A percentile compares a stretch with the other conserved stretches of the same genome.
These are phyloP conservation scores for Tylochromis polylepis DNA, from an alignment of 2,113 vertebrate species.

Conservation along the genomic window DNA sequence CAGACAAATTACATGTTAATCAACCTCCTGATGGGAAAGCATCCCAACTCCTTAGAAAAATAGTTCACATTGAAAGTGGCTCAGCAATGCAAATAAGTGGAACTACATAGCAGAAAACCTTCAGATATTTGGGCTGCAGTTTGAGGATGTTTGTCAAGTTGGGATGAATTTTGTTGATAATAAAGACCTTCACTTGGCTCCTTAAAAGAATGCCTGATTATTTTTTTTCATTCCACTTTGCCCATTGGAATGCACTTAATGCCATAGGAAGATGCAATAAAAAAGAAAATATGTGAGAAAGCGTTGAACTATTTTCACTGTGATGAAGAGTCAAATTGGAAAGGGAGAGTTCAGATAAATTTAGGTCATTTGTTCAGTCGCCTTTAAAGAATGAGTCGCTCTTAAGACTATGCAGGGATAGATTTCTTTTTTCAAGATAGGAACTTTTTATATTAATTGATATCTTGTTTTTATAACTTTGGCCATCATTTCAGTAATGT, in stretches of 20 bases:
- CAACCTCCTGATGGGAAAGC: slow-evolving; percentile 45
- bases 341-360: neutral
- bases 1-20: slow-evolving; percentile 56
- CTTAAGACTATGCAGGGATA: neutral
- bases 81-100: neutral
- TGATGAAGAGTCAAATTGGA: neutral
- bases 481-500: neutral
- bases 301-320: neutral
- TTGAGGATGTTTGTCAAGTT: slow-evolving; percentile 12
- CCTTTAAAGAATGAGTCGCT: neutral
- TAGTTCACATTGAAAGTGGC: neutral
- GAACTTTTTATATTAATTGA: neutral
- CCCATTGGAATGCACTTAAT: neutral
- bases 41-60: neutral
- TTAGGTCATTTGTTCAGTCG: neutral
- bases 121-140: slow-evolving; percentile 20
- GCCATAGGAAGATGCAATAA: neutral
- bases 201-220: slow-evolving; percentile 7
- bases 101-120: slow-evolving; percentile 2
- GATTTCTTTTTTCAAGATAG: neutral
- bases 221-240: neutral
- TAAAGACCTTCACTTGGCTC: slow-evolving; percentile 2
- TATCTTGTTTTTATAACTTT: neutral
- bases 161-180: slow-evolving; percentile 18
- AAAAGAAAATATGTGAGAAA: neutral